Base-by-base conservation (phyloP, 64 coral and sea anemone genomes). In the Stichodactyla mertensii region DNA sequence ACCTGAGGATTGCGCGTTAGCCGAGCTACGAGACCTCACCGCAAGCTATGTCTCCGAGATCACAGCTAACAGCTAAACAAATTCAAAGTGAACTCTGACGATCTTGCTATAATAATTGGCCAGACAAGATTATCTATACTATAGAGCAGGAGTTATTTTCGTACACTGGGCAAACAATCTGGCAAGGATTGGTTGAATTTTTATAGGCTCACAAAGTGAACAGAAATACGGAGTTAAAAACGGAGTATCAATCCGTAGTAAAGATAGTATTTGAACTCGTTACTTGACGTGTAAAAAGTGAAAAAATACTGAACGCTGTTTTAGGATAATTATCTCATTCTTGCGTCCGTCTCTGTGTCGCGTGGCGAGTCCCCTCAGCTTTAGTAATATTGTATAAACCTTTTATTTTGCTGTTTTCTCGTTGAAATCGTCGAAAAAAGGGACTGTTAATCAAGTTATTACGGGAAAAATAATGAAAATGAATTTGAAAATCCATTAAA, bases 1-100 rank as follows among this genome's bases (percentile, higher is more conserved):
- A 64, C 92, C 92, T 7, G 92, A 94, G 61, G 92, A 94, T 85
- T 94, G 88, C 52, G 54, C 61, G 19, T 84, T 94, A 20, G 88
- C 84, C n/a, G 92, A 94, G 64, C 71, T 94, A 31, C 61, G 80
- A 77, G 88, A 90, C 28, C 88, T 94, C 31, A 88, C 86, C 15
- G 85, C 77, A 19, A 83, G 79, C 54, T 94, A 94, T 15, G 55
- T 90, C 3, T 58, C 78, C 11, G 92, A 94, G 79, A 87, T 93
- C 52, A 74, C 69, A 27, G 69, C 69, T 23, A 74, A 31, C 27
- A 74, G 5, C 11, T 74, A 74, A 45, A 45, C 36, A 45, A 45
- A 3, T 45, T 45, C 36, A 45, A 45, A 45, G 36, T 45, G 36
- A 45, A 45, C 36, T 45, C 36, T 36, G 31, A 45, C 1, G 36